phyloP scores from a whole-genome alignment of 1,140 invertebrate genomes.

The Trichonephila clavipes region DNA sequence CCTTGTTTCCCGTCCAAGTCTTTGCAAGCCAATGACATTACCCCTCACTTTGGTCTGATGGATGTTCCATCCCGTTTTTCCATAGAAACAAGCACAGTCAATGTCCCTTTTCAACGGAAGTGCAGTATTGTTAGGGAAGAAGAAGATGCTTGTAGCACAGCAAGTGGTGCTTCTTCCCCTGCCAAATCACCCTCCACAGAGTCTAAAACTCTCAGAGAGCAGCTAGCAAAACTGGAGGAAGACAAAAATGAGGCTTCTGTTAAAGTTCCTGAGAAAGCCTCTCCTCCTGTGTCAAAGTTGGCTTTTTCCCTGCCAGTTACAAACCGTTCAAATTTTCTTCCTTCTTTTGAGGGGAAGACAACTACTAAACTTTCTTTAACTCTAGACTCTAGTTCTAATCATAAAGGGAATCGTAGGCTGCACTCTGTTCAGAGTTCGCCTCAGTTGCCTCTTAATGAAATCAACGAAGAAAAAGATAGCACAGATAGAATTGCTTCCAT shows the following conservation, averaged over 20 bases:
- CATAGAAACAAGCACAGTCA: constrained; percentile 34
- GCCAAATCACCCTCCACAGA: constrained; percentile 66
- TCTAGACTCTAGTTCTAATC: background rate
- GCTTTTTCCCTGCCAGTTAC: constrained; percentile 47
- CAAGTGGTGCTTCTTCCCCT: constrained; percentile 71
- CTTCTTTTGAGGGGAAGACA: background rate
- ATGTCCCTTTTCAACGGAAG: constrained; percentile 85
- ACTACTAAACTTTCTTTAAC: background rate
- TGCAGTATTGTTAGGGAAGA: constrained; percentile 93
- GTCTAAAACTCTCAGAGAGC: constrained; percentile 44
- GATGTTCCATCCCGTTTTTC: constrained; percentile 48
- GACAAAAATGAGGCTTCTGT: constrained; percentile 41
- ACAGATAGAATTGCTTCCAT: background rate
- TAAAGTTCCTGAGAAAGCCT: background rate
- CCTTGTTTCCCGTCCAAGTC: constrained; percentile 73
- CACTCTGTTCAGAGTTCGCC: constrained; percentile 84
- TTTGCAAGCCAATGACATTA: constrained; percentile 63
- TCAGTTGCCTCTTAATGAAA: constrained; percentile 86
- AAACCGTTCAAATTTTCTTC: constrained; percentile 39
- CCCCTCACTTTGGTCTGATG: constrained; percentile 38
- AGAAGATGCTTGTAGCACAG: constrained; percentile 79
- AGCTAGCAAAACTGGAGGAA: constrained; percentile 68
- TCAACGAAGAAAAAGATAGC: background rate
- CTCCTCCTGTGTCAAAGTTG: background rate
- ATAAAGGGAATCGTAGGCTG: constrained; percentile 79